Conservation (phyloP, 2,113 vertebrate genomes). For the Gasterosteus nipponicus region DNA sequence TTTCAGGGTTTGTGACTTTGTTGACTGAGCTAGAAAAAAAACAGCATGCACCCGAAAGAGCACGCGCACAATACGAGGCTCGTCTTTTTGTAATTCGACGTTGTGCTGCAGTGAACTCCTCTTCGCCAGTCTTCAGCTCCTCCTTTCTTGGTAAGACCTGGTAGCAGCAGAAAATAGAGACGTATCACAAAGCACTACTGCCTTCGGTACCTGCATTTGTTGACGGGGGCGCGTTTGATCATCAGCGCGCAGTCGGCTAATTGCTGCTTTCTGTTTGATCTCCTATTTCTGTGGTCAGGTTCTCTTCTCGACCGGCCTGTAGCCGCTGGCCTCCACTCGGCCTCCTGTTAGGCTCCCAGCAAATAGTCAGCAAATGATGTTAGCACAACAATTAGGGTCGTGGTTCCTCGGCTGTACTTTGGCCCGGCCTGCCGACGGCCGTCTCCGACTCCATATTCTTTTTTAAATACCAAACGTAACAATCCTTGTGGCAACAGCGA, state of each 20-base stretch:
- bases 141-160: background rate
- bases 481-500: too few species aligned
- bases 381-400: slow-evolving; percentile 52
- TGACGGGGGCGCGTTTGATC: slow-evolving; percentile 47
- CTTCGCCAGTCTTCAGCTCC: background rate
- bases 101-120: slow-evolving; percentile 13
- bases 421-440: slow-evolving; percentile 15
- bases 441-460: slow-evolving; percentile 28
- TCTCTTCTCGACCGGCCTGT: slow-evolving; percentile 15
- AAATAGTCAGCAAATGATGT: slow-evolving; percentile 49
- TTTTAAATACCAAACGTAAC: background rate
- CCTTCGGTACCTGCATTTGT: slow-evolving; percentile 56
- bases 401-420: slow-evolving; percentile 24
- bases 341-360: slow-evolving; percentile 42
- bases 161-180: slow-evolving; percentile 41
- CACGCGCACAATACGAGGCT: slow-evolving; percentile 33
- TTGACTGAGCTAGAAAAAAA: slow-evolving; percentile 22
- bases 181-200: slow-evolving; percentile 46
- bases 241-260: slow-evolving; percentile 39
- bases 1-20: slow-evolving; percentile 42
- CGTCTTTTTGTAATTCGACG: slow-evolving; percentile 26
- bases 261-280: slow-evolving; percentile 61
- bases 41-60: background rate
- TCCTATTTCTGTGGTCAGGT: slow-evolving; percentile 23
- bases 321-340: slow-evolving; percentile 12